Evolutionary conservation across 2,888 invertebrate species (phyloP).

Genomic region (Lasioglossum calceatum): DNA sequence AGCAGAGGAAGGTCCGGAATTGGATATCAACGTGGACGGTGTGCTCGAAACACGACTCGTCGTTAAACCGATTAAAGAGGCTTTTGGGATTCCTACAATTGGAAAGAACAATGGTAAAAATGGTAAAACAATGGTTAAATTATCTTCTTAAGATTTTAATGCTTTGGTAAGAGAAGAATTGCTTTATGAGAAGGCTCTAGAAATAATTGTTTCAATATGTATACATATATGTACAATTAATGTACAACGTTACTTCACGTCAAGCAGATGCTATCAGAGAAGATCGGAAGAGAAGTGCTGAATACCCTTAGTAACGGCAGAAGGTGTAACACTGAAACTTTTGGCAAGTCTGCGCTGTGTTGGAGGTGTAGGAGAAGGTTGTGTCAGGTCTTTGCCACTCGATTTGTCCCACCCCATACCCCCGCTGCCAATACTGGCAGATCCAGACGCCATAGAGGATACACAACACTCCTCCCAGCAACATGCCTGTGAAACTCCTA

Average conservation of each 20-base stretch:
- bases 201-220: constrained; percentile 10
- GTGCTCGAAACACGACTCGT: constrained; percentile 90
- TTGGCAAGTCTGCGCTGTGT: constrained; percentile 95
- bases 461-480: constrained; percentile 84
- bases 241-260: background rate
- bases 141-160: background rate
- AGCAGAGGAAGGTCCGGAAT: constrained; percentile 89
- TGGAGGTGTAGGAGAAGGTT: constrained; percentile 92
- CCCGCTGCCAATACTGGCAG: constrained; percentile 74
- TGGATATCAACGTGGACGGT: constrained; percentile 89
- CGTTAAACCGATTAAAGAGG: constrained; percentile 92
- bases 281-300: constrained; percentile 48
- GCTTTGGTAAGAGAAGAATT: background rate
- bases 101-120: background rate
- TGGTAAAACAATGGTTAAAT: background rate
- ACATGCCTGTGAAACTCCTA: constrained; percentile 83
- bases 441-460: constrained; percentile 77
- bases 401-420: constrained; percentile 80
- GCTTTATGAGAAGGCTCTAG: background rate
- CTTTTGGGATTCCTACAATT: constrained; percentile 90
- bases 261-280: constrained; percentile 17
- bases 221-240: constrained; percentile 33
- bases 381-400: constrained; percentile 84
- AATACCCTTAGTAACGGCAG: constrained; percentile 88
- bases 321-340: constrained; percentile 95